Base-by-base conservation (phyloP, 2,888 invertebrate species). In the Aporophyla lueneburgensis region DNA sequence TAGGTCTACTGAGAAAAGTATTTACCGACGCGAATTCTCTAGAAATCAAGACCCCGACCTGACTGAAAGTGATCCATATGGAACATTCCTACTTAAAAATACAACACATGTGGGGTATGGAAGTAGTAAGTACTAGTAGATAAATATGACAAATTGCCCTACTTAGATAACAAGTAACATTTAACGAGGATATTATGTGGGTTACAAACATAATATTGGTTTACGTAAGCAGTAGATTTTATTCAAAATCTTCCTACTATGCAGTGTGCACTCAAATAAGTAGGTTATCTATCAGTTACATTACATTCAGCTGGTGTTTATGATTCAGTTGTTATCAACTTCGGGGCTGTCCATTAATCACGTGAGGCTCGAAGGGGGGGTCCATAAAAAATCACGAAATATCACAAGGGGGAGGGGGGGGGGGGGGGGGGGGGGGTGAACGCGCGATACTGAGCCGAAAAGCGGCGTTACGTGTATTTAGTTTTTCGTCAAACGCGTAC, bases 131-230 rank as follows among this genome's bases (percentile, higher is more conserved):
- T 49, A 54, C 54, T 74, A 40, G 59, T 62, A 14, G 46, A 51
- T n/a, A 43, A 70, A 40, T n/a, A 61, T 67, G 54, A 68, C 76
- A 63, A 62, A 56, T 61, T 74, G 71, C 0, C 33, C 83, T 40
- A 81, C 40, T 70, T 70, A 69, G 83, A 83, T 83, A 81, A 78
- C 65, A 46, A 59, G 12, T 66, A 54, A 54, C 46, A 70, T 81
- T 77, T 70, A 56, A 27, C 62, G 58, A 71, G 54, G 19, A 70
- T 72, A 61, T 19, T 54, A 77, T 63, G 59, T 81, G 66, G 77
- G 65, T 78, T 71, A 69, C 56, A 33, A 19, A 68, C 69, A 73
- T 68, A 49, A 53, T 43, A 53, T 56, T 81, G 24, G 58, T 75
- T 43, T 72, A 67, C 24, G 65, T 61, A 58, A 65, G 53, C 24